These are phyloP conservation scores for Corythornis vintsioides DNA, from an alignment of 2,113 vertebrate genomes.

Conservation along the genomic window DNA sequence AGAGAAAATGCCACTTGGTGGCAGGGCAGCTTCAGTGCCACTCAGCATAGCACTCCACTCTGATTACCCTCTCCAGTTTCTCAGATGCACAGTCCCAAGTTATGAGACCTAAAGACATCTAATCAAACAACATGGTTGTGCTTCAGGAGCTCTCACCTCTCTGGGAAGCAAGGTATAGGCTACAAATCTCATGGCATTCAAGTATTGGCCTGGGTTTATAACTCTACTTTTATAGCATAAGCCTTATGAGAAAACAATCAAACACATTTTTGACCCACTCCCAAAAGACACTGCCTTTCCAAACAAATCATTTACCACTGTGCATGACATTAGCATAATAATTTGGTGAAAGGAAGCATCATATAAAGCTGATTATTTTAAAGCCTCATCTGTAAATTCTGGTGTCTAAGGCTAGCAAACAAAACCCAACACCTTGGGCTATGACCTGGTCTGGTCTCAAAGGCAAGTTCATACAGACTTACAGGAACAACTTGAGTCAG, in stretches of 20 bases:
- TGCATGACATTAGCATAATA: neutral
- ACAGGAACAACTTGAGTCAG: neutral
- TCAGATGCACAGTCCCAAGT: neutral
- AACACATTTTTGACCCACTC: neutral
- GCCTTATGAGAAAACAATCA: neutral
- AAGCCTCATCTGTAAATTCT: neutral
- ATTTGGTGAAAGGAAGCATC: neutral
- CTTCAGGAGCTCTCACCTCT: neutral
- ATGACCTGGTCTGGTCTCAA: neutral
- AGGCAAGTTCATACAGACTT: neutral
- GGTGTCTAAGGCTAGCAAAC: neutral
- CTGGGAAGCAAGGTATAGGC: neutral
- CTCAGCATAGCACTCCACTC: neutral
- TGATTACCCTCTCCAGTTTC: neutral
- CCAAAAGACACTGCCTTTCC: neutral
- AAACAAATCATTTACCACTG: neutral
- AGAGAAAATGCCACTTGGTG: neutral
- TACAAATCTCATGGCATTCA: neutral
- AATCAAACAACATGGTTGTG: accelerated
- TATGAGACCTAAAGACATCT: neutral
- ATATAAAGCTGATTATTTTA: slow-evolving; percentile 26
- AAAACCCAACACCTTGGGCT: neutral
- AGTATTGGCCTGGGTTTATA: neutral
- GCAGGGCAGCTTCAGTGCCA: neutral
- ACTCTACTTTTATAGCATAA: neutral